Base-by-base conservation (phyloP, 2,113 vertebrate species). In the Myanophis thanlyinensis region DNA sequence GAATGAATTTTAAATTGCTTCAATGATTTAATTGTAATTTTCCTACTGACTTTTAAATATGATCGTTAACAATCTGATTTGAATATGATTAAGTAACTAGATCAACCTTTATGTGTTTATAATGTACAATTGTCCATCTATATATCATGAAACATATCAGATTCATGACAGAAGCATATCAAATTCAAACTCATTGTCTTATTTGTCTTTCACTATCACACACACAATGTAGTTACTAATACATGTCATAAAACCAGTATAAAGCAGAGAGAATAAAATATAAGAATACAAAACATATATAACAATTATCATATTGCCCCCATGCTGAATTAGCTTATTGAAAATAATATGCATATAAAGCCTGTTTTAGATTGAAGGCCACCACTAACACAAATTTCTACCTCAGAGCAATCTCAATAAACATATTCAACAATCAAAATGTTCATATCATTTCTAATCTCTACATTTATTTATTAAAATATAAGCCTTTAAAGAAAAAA, bases 401-500 rank as follows among this genome's bases (percentile, higher is more conserved):
- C 20, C 18, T 59, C 47, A 80, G 30, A 51, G 5, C 22, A 73
- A 30, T 49, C 44, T 47, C 27, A 46, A 85, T 30, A 84, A 15
- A 47, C 56, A 44, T 86, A 86, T 30, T 22, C 18, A 53, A 54
- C 30, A 85, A 48, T 47, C 44, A 59, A 18, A 48, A 59, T 86
- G 59, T 59, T 44, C 67, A 40, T 80, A 80, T 80, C 67, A 80
- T 40, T 80, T n/a, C 67, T 80, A 40, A 80, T 80, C 67, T 80
- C 18, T n/a, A n/a, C n/a, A n/a, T n/a, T n/a, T n/a, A n/a, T n/a
- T n/a, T n/a, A 80, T 93, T 95, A 90, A 92, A 91, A 88, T 91
- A 93, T 95, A 93, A 35, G 35, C 18, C 2, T 40, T 80, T 35
- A 40, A 91, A 91, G 73, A 92, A 95, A 93, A 20, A 91, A 93